These are phyloP conservation scores for Salvator merianae DNA, from an alignment of 2,113 vertebrate genomes.

Conservation along the genomic window DNA sequence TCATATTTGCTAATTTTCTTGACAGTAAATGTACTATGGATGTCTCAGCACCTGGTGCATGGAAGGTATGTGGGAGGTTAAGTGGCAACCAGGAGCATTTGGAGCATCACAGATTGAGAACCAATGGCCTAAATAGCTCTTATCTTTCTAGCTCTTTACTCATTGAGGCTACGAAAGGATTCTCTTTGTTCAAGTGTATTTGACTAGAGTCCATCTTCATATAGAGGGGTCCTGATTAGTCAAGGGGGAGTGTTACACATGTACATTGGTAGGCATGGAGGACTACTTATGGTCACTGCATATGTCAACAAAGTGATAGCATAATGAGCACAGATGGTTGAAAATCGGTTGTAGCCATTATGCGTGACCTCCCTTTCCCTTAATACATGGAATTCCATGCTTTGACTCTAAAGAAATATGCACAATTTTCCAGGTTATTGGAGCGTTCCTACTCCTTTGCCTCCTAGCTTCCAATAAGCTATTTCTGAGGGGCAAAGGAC, in stretches of 20 bases:
- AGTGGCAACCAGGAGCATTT: too few species aligned
- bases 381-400: not conserved
- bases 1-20: not conserved
- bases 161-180: too few species aligned
- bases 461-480: not conserved
- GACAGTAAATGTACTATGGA: not conserved
- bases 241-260: not conserved
- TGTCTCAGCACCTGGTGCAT: too few species aligned
- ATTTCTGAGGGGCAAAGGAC: too few species aligned
- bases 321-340: too few species aligned
- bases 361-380: not conserved
- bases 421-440: not conserved
- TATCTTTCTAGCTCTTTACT: too few species aligned
- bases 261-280: too few species aligned
- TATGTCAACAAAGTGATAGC: not conserved
- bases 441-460: too few species aligned
- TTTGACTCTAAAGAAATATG: not conserved
- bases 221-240: not conserved
- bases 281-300: not conserved
- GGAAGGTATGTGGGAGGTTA: too few species aligned
- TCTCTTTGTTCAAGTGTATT: not conserved
- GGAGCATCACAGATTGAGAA: too few species aligned
- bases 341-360: not conserved
- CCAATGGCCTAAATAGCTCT: too few species aligned
- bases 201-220: not conserved